Evolutionary conservation across 2,888 invertebrate species (phyloP).

Genomic region (Calephelis perditalis): DNA sequence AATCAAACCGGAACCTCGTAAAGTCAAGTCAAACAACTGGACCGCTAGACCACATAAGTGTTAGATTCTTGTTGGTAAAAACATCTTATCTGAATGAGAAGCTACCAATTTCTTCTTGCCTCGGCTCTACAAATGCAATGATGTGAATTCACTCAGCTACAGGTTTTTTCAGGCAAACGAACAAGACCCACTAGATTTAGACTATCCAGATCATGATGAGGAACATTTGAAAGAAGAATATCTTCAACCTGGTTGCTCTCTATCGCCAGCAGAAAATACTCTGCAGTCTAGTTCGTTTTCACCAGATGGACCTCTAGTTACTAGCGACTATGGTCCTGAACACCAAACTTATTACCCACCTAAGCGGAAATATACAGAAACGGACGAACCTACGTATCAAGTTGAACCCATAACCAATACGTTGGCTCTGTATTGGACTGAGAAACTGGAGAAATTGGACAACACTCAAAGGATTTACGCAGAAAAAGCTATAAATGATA

Average conservation of each 20-base stretch:
- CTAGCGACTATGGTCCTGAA: no score
- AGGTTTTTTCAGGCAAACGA: background rate
- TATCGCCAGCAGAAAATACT: background rate
- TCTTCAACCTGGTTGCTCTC: background rate
- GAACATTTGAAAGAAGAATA: background rate
- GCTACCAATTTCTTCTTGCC: no score
- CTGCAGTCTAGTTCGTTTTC: no score
- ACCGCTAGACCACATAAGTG: no score
- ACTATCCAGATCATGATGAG: background rate
- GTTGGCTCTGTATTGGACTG: slow-evolving; percentile 28
- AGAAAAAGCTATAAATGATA: slow-evolving; percentile 35
- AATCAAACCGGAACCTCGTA: no score
- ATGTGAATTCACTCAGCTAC: no score
- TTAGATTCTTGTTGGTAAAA: no score
- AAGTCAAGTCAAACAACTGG: no score
- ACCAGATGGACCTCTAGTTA: no score
- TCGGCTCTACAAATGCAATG: no score
- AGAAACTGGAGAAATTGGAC: slow-evolving; percentile 28
- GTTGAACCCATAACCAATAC: slow-evolving; percentile 13
- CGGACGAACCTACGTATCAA: background rate
- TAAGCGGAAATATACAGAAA: background rate
- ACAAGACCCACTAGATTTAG: background rate
- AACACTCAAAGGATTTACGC: slow-evolving; percentile 32
- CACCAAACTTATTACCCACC: background rate
- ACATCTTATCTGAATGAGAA: no score